A percentile compares a stretch with the other conserved stretches of the same genome.
Conservation (phyloP, 2,888 invertebrate genomes). For the Scaeva pyrastri region DNA sequence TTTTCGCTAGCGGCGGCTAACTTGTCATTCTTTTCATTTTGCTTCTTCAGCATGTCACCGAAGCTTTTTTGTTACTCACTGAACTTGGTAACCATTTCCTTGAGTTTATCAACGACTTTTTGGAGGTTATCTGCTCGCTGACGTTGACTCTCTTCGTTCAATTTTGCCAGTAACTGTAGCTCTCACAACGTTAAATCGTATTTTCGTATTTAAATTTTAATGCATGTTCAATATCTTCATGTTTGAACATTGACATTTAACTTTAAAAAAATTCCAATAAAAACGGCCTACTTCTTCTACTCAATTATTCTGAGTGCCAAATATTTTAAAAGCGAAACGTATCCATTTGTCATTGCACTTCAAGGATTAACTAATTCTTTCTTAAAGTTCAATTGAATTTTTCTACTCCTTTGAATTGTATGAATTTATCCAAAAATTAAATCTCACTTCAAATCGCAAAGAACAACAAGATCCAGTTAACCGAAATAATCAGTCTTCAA, state of each 20-base stretch:
- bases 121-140: conserved; percentile 82
- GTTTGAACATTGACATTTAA: too few species aligned
- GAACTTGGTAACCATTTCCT: conserved; percentile 82
- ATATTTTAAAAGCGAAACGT: too few species aligned
- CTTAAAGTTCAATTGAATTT: neutral
- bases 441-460: neutral
- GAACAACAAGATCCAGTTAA: neutral
- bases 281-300: too few species aligned
- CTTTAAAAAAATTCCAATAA: too few species aligned
- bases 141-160: conserved; percentile 83
- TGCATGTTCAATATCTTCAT: too few species aligned
- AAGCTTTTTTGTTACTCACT: conserved; percentile 83
- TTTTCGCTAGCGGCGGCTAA: conserved; percentile 85
- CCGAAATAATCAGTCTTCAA: too few species aligned
- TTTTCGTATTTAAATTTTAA: too few species aligned
- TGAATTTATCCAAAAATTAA: neutral
- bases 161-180: too few species aligned
- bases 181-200: too few species aligned
- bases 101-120: conserved; percentile 83
- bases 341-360: too few species aligned
- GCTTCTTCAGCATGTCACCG: conserved; percentile 85
- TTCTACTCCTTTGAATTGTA: neutral
- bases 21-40: conserved; percentile 87
- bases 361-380: too few species aligned
- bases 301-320: too few species aligned